phyloP scores from a whole-genome alignment of 2,888 invertebrate genomes.

The Mylabris sibirica region DNA sequence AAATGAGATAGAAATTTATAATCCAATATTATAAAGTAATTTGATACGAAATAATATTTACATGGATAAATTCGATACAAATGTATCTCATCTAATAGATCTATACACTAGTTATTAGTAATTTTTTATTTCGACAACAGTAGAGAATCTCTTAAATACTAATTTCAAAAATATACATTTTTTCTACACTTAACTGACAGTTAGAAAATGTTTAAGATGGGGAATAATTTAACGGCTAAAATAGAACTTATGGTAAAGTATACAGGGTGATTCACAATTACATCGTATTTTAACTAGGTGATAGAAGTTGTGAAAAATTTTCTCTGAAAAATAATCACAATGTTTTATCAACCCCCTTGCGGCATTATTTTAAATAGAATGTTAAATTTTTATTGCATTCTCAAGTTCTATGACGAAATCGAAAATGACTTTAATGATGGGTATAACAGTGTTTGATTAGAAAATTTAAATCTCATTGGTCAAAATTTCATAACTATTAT shows the following conservation, averaged over 20 bases:
- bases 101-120: background rate
- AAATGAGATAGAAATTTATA: background rate
- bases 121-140: slow-evolving; percentile 1
- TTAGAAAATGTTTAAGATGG: background rate
- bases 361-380: too few relatives aligned
- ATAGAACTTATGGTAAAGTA: background rate
- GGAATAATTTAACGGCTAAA: slow-evolving; percentile 9
- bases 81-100: slow-evolving; percentile 17
- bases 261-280: too few relatives aligned
- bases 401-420: too few relatives aligned
- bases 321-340: too few relatives aligned
- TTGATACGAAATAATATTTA: slow-evolving; percentile 17
- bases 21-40: background rate
- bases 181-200: background rate
- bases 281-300: too few relatives aligned
- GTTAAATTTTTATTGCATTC: too few relatives aligned
- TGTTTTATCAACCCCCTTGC: too few relatives aligned
- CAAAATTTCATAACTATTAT: too few relatives aligned
- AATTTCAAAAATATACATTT: background rate
- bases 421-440: too few relatives aligned
- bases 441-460: too few relatives aligned
- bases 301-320: too few relatives aligned
- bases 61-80: slow-evolving; percentile 17
- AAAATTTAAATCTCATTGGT: too few relatives aligned
- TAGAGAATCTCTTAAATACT: background rate